Conservation (phyloP, 1,140 invertebrate genomes). For the Magallana ariakensis region DNA sequence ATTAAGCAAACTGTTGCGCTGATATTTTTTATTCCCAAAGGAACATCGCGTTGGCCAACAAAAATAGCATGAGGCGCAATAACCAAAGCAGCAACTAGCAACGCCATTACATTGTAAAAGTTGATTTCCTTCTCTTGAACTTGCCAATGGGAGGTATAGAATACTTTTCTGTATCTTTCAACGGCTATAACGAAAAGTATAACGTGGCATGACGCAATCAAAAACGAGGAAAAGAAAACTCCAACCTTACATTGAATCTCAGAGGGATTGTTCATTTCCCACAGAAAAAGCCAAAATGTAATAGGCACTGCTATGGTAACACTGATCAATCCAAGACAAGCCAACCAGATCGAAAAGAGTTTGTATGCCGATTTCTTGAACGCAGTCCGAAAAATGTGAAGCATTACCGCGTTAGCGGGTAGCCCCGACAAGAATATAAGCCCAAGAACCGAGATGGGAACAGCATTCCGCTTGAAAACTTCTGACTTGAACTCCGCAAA, state of each 20-base stretch:
- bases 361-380: neutral
- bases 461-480: neutral
- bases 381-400: constrained; percentile 7
- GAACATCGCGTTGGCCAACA: constrained; percentile 17
- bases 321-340: neutral
- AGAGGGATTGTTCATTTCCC: constrained; percentile 6
- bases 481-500: neutral
- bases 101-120: neutral
- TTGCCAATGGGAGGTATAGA: neutral
- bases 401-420: constrained; percentile 4
- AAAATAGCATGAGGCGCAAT: constrained; percentile 28
- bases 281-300: neutral
- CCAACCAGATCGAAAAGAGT: neutral
- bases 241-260: constrained; percentile 20
- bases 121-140: neutral
- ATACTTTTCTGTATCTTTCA: constrained; percentile 20
- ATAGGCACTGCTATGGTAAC: neutral
- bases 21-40: neutral
- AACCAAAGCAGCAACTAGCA: neutral
- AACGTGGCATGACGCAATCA: neutral
- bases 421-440: neutral
- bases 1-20: constrained; percentile 29
- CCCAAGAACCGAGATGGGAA: constrained; percentile 9
- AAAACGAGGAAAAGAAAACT: neutral
- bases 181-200: constrained; percentile 19